These are phyloP conservation scores for Calameuta pallipes DNA, from an alignment of 2,888 invertebrate genomes.

Conservation along the genomic window DNA sequence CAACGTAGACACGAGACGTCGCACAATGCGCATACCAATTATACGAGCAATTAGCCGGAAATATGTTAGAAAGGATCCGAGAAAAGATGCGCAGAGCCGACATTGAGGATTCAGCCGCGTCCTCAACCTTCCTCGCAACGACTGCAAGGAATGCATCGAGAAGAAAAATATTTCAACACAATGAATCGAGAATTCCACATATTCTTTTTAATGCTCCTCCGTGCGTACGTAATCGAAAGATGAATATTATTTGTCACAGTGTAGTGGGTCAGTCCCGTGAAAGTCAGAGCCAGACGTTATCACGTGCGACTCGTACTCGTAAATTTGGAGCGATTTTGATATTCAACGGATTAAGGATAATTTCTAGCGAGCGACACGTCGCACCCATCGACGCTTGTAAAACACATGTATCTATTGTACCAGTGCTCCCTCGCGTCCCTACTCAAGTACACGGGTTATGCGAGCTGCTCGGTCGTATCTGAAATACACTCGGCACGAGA, in stretches of 20 bases:
- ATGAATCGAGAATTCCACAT: background rate
- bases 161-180: background rate
- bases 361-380: background rate
- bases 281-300: background rate
- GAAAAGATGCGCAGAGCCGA: background rate
- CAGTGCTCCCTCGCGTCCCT: background rate
- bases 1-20: background rate
- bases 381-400: background rate
- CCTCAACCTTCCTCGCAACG: background rate
- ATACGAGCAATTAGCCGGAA: background rate
- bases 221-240: background rate
- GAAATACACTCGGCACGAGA: background rate
- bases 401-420: background rate
- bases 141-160: background rate
- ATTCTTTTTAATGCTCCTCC: background rate
- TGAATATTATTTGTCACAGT: background rate
- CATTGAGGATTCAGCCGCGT: background rate
- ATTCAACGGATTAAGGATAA: background rate
- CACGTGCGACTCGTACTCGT: background rate
- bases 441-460: background rate
- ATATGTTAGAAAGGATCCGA: background rate
- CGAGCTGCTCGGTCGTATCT: background rate
- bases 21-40: background rate
- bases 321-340: background rate
- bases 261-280: background rate